Base-by-base conservation (phyloP, 1,140 invertebrate species). In the Diorhabda carinulata region DNA sequence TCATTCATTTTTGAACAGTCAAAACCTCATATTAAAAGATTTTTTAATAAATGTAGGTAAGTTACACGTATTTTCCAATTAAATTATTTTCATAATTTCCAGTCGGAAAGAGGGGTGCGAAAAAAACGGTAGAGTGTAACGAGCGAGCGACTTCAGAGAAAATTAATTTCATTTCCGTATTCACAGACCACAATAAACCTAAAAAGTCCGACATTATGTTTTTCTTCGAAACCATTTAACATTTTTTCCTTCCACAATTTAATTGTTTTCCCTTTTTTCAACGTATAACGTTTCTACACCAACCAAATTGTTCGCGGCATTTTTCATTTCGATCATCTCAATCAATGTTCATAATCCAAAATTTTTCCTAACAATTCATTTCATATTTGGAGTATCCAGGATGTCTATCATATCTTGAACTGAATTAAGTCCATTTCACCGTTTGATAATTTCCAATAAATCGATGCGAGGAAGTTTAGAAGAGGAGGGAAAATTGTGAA, bases 371-470 rank as follows among this genome's bases (percentile, higher is more conserved):
- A 52, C 10, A 10, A 59, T 5, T 5, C 40, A 5, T 5, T 40
- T 59, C 10, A 59, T 59, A 5, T 59, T 59, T 59, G 10, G 41
- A 9, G 25, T 25, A 25, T 3, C n/a, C 8, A 60, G 8, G 41
- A 10, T 10, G 58, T n/a, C 58, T 52, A n/a, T 3, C 47, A 52
- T 52, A 52, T 52, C 6, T 44, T 41, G 58, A 60, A 43, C 42
- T 42, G 61, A 62, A 62, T 62, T 62, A 44, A 43, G 61, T 43
- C 61, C 42, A 62, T 62, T 62, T 62, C 43, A 44, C 42, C 61
- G 61, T 62, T 62, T 62, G 43, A n/a, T 10, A 62, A 43, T 62
- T 62, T 43, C 61, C 42, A 62, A 43, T 43, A 62, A 62, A 41
- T 43, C 61, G 10, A 10, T 43, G n/a, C 61, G n/a, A 44, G 61